Evolutionary conservation across 2,113 vertebrate species (phyloP), one percentile per base, ranked within the genome.

Genomic region (Nannospalax galili): DNA sequence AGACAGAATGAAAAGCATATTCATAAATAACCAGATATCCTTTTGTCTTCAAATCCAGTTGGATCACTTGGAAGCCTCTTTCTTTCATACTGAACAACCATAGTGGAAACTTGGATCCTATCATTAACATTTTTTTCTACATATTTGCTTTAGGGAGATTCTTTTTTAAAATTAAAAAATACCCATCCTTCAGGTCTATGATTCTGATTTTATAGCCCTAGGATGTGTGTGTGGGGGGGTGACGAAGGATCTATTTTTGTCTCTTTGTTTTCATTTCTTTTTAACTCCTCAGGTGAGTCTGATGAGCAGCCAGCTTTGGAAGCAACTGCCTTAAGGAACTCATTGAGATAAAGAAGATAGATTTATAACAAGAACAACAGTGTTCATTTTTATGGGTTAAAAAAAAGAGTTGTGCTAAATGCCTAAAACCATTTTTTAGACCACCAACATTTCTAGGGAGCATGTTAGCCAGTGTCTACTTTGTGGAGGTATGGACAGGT

Each of bases 381-480:
- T 37, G 67, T 28, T 91, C 78, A 26, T 84, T 78, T 91, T 96
- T 88, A 22, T n/a, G 42, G 42, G n/a, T 62, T 37, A 2, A 24
- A 30, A 62, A 17, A 14, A 14, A 4, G 10, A 30, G 60, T 80
- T 94, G 77, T 78, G 30, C 75, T n/a, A 72, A 60, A 35, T 32
- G 20, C 60, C 64, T 82, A 62, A 74, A 89, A 84, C 52, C 84
- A 89, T 86, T 92, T 85, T 84, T 77, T 70, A 77, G 45, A 80
- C 84, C 90, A 94, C 78, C 80, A 93, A 40, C 84, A 92, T 93
- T 87, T 87, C n/a, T 40, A 17, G 86, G 79, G 90, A 93, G 89
- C 35, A 45, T 75, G 84, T 89, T 82, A 91, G 20, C 42, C 24
- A 20, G 35, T 3, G 56, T 82, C 64, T n/a, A 40, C 42, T 64